A percentile compares a stretch with the other conserved stretches of the same genome.
Conservation (phyloP, 2,797 vertebrate species). For the Pangasius djambal region DNA sequence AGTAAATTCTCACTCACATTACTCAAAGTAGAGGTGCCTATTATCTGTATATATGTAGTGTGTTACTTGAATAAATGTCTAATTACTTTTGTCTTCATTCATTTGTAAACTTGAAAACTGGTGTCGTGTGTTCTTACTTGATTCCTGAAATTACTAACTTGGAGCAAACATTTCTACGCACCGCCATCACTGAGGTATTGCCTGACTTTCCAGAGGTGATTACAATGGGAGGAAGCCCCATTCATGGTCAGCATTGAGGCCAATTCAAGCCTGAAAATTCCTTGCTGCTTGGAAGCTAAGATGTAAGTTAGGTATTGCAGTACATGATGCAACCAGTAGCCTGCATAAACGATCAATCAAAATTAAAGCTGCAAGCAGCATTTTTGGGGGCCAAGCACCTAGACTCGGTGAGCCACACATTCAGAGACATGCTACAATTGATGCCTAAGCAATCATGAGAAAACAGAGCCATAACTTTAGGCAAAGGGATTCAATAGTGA, state of each 20-base stretch:
- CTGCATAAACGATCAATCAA: constrained; percentile 31
- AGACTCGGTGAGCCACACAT: too few species aligned
- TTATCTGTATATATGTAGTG: not conserved
- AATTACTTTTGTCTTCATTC: constrained; percentile 9
- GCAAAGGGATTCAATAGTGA: too few species aligned
- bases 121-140: constrained; percentile 6
- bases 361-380: too few species aligned
- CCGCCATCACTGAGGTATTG: constrained; percentile 50
- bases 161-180: constrained; percentile 40
- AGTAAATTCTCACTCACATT: constrained; percentile 16
- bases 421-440: too few species aligned
- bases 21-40: constrained; percentile 7
- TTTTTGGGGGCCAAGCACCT: too few species aligned
- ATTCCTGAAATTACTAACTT: constrained; percentile 47
- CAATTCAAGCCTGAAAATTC: too few species aligned
- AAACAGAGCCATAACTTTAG: too few species aligned
- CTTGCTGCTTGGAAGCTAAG: too few species aligned
- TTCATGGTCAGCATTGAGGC: constrained; percentile 42
- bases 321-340: too few species aligned
- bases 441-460: too few species aligned
- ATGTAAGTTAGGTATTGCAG: too few species aligned
- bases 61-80: constrained; percentile 25
- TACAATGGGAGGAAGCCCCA: constrained; percentile 47
- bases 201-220: constrained; percentile 55
- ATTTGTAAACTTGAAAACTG: constrained; percentile 18